A percentile compares a stretch with the other conserved stretches of the same genome.
phyloP scores from a whole-genome alignment of 2,888 invertebrate genomes.

The Deroplatys truncata region DNA sequence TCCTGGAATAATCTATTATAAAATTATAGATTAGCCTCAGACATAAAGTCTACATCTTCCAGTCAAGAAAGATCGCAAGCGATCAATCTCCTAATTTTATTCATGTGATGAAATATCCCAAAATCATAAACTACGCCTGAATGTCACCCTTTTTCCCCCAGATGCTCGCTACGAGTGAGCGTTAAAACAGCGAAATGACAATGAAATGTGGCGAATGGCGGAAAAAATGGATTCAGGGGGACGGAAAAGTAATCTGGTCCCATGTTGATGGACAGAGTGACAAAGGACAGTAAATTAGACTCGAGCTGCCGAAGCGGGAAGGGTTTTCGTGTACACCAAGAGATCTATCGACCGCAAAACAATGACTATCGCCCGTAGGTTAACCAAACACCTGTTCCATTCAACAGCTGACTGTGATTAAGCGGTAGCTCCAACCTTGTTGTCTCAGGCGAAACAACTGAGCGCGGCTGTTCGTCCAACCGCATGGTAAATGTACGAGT shows the following conservation, averaged over 20 bases:
- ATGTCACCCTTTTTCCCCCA: no score
- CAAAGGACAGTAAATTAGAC: background rate
- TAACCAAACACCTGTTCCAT: background rate
- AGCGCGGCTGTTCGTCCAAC: background rate
- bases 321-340: background rate
- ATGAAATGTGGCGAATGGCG: background rate
- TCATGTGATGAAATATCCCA: no score
- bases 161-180: background rate
- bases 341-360: background rate
- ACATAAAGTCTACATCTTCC: no score
- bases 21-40: no score
- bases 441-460: background rate
- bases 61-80: no score
- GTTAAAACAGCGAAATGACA: background rate
- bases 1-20: no score
- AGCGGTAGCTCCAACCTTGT: background rate
- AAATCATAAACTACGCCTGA: no score
- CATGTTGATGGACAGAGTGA: background rate
- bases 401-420: background rate
- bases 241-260: background rate
- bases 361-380: background rate
- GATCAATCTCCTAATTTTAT: no score
- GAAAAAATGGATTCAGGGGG: background rate
- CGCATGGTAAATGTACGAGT: background rate
- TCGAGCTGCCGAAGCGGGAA: background rate